Conservation (phyloP, 2,113 vertebrate genomes). For the Protobothrops mucrosquamatus region DNA sequence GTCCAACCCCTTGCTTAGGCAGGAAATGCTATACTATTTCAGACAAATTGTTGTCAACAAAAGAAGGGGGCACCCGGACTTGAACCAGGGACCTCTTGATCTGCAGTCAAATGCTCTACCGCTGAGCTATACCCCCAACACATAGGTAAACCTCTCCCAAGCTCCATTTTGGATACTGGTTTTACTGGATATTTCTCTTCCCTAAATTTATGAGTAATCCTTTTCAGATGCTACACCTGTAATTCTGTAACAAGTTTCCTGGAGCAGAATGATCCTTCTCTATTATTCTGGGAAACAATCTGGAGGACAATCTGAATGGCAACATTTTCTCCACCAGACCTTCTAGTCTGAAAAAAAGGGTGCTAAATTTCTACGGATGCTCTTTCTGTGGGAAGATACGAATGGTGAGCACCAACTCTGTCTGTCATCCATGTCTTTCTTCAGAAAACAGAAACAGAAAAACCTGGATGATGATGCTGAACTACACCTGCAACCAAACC, state of each 20-base stretch:
- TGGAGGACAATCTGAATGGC: neutral
- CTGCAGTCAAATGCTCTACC: neutral
- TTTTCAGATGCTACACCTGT: neutral
- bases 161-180: neutral
- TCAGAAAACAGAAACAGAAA: neutral
- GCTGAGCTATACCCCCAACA: neutral
- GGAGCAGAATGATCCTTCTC: neutral
- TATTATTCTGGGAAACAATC: neutral
- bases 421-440: neutral
- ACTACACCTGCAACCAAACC: neutral
- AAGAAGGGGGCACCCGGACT: neutral
- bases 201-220: neutral
- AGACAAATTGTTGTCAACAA: neutral
- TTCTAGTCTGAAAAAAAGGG: neutral
- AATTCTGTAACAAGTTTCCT: neutral
- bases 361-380: neutral
- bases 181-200: neutral
- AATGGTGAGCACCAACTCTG: neutral
- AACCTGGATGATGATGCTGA: neutral
- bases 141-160: fast-evolving
- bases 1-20: no score
- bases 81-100: neutral
- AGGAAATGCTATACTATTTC: no score
- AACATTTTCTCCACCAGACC: neutral
- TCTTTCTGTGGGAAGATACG: neutral